phyloP scores from a whole-genome alignment of 2,797 vertebrate species.

The Pangasius djambal region DNA sequence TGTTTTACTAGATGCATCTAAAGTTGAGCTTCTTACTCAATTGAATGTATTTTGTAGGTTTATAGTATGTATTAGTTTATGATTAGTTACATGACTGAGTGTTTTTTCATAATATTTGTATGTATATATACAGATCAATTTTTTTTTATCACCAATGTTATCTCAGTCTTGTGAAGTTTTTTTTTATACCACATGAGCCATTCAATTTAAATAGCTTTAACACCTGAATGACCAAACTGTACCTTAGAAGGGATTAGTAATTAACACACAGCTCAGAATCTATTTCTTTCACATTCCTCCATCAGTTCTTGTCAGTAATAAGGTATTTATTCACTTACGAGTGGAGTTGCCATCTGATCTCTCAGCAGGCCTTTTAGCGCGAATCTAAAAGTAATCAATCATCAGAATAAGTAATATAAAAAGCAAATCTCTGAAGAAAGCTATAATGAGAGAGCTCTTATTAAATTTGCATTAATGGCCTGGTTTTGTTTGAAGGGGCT shows the following conservation, averaged over 20 bases:
- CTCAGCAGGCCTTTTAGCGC: conserved; percentile 58
- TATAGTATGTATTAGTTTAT: no score
- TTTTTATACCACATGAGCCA: not conserved
- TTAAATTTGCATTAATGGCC: conserved; percentile 64
- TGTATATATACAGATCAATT: not conserved
- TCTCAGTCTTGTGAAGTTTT: not conserved
- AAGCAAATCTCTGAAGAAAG: conserved; percentile 11
- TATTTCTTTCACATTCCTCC: not conserved
- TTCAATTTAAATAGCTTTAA: not conserved
- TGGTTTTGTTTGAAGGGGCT: conserved; percentile 59
- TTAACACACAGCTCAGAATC: not conserved
- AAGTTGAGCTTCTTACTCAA: not conserved
- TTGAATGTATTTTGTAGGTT: no score
- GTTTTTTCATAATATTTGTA: no score
- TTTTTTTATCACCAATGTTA: not conserved
- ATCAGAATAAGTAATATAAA: not conserved
- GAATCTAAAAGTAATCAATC: conserved; percentile 52
- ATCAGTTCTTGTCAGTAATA: conserved; percentile 49
- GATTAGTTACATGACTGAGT: no score
- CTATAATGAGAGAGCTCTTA: conserved; percentile 52
- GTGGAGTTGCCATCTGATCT: conserved; percentile 57
- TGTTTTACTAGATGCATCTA: not conserved
- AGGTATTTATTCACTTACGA: conserved; percentile 56
- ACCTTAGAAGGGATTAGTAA: not conserved
- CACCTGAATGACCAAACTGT: not conserved